Base-by-base conservation (phyloP, 2,113 vertebrate genomes). In the Engystomops pustulosus region DNA sequence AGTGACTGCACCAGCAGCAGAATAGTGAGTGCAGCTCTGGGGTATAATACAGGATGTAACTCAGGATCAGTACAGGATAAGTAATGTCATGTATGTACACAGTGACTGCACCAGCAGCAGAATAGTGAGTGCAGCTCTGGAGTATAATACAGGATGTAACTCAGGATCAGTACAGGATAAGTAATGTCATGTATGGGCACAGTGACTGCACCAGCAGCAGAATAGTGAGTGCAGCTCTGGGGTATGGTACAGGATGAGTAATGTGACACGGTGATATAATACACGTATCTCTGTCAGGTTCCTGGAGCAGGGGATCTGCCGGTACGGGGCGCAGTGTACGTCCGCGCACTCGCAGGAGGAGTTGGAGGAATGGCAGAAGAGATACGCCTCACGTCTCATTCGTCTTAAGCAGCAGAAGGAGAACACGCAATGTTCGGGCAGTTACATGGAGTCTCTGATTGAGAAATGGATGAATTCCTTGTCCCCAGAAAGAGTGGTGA, bases 401-500 rank as follows among this genome's bases (percentile, higher is more conserved):
- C 95, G 94, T 53, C 88, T 99, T 78, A 99, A 99, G 88, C 97
- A 99, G 89, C 98, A 98, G 90, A 97, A 96, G 89, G 98, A 99
- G 85, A 97, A 94, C 90, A 97, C 96, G 75, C 96, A 98, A 87
- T 97, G 96, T 90, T 96, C 96, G 0, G 97, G 98, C 91, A 99
- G 94, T 91, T 99, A 99, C 90, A 98, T 98, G 94, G 98, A 99
- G 92, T 94, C 95, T 27, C 93, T 99, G 88, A 99, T 99, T 87
- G 98, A 99, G 92, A 99, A 99, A 91, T 99, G 98, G 98, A 99
- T 99, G 96, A 99, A 98, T 90, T 99, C 98, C 0, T 94, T 99
- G 72, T 96, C 95, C 79, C 98, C 98, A 68, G 98, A 99, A 92
- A 98, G 95, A 97, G 98, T 99, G 95, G 98, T 99, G 92, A 91